These are phyloP conservation scores for Falco cherrug DNA, from an alignment of 2,797 vertebrate species.

Conservation along the genomic window DNA sequence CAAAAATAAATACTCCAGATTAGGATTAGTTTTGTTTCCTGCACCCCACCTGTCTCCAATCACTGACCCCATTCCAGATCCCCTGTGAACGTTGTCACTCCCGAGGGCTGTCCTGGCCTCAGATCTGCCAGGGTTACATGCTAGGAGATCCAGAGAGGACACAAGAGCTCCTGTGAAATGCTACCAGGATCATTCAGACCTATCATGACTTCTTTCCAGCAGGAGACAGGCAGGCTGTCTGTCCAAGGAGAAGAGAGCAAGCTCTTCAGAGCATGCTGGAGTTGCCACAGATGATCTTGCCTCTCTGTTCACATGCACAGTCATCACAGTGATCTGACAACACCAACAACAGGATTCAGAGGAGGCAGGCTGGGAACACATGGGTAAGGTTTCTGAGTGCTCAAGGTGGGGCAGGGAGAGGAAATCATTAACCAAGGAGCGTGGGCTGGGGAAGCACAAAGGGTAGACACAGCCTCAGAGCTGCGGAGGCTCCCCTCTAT, in stretches of 20 bases:
- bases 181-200: neutral
- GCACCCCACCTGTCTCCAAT: neutral
- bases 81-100: neutral
- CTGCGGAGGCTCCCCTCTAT: neutral
- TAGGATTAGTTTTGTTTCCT: neutral
- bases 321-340: neutral
- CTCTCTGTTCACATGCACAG: neutral
- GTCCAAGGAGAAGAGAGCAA: neutral
- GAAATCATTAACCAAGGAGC: neutral
- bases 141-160: neutral
- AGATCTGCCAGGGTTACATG: neutral
- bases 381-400: neutral
- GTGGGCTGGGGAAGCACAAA: neutral
- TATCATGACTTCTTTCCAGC: neutral
- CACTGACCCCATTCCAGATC: neutral
- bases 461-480: neutral
- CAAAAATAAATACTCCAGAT: conserved; percentile 25
- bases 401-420: neutral
- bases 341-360: neutral
- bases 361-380: neutral
- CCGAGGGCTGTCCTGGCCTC: neutral
- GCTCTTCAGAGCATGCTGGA: neutral
- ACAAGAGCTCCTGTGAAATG: neutral
- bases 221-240: neutral
- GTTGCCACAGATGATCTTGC: neutral